Evolutionary conservation across 2,888 invertebrate species (phyloP).

Genomic region (Drosophila flavopinicola): DNA sequence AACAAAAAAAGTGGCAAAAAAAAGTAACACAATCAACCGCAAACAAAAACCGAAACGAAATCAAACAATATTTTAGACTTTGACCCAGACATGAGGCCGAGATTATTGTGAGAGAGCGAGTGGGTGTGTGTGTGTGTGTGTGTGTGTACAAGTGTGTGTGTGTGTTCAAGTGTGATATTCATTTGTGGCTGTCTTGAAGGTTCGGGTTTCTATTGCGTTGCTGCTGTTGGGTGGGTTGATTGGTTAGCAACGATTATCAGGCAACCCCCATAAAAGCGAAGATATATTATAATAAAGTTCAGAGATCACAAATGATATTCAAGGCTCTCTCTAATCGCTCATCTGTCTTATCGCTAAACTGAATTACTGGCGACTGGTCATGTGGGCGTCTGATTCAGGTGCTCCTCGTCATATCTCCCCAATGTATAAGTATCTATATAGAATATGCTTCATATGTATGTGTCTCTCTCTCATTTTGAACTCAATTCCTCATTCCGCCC

Average conservation of each 20-base stretch:
- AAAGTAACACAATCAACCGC: slow-evolving; percentile 24
- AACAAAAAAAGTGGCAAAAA: slow-evolving; percentile 3
- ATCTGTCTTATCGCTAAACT: slow-evolving; percentile 35
- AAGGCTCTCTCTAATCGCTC: slow-evolving; percentile 19
- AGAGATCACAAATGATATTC: slow-evolving; percentile 7
- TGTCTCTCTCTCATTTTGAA: slow-evolving; percentile 33
- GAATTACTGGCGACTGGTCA: slow-evolving; percentile 38
- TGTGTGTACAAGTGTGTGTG: slow-evolving; percentile 1
- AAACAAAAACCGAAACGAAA: slow-evolving; percentile 45
- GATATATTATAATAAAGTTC: slow-evolving; percentile 16
- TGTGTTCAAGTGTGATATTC: slow-evolving; percentile 30
- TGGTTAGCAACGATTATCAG: slow-evolving; percentile 21
- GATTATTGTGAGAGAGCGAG: slow-evolving; percentile 54
- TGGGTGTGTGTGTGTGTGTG: slow-evolving; percentile 7
- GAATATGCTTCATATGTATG: neutral
- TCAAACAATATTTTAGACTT: slow-evolving; percentile 63
- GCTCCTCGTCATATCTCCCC: slow-evolving; percentile 50
- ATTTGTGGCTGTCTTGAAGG: slow-evolving; percentile 34
- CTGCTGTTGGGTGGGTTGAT: slow-evolving; percentile 6
- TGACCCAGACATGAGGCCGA: slow-evolving; percentile 72
- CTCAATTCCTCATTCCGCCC: slow-evolving; percentile 51
- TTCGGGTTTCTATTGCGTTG: slow-evolving; percentile 47
- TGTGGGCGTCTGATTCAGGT: slow-evolving; percentile 50
- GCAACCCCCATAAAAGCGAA: slow-evolving; percentile 11
- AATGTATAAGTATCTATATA: slow-evolving; percentile 13